These are phyloP conservation scores for Phortica okadai DNA, from an alignment of 2,888 invertebrate genomes.

Conservation along the genomic window DNA sequence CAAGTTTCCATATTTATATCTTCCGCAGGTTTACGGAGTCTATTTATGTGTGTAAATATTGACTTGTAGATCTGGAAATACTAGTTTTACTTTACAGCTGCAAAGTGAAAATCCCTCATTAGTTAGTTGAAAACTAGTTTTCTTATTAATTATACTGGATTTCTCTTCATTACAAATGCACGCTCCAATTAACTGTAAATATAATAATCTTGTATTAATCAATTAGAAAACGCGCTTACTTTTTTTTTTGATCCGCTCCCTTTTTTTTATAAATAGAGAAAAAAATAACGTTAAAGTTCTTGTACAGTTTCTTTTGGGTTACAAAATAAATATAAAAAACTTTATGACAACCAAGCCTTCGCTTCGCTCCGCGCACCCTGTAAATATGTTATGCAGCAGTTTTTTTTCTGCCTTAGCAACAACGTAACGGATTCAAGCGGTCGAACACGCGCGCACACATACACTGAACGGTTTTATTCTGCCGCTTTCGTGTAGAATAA, in stretches of 20 bases:
- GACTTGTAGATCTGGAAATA: no score
- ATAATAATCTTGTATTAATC: neutral
- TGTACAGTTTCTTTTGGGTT: constrained; percentile 36
- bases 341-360: neutral
- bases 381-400: constrained; percentile 41
- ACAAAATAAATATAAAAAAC: neutral
- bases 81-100: no score
- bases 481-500: constrained; percentile 28
- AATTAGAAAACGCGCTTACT: no score
- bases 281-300: constrained; percentile 19
- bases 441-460: constrained; percentile 31
- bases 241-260: no score
- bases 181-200: constrained; percentile 16
- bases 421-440: constrained; percentile 18
- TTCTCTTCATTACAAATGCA: neutral
- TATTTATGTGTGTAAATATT: no score
- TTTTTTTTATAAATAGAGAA: neutral
- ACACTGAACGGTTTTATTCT: constrained; percentile 29
- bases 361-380: constrained; percentile 39
- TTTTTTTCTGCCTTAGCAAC: constrained; percentile 38
- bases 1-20: no score
- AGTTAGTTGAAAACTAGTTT: no score
- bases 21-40: no score
- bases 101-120: no score
- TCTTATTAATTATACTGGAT: no score